phyloP scores from a whole-genome alignment of 2,888 invertebrate species.

The Acronicta aceris region DNA sequence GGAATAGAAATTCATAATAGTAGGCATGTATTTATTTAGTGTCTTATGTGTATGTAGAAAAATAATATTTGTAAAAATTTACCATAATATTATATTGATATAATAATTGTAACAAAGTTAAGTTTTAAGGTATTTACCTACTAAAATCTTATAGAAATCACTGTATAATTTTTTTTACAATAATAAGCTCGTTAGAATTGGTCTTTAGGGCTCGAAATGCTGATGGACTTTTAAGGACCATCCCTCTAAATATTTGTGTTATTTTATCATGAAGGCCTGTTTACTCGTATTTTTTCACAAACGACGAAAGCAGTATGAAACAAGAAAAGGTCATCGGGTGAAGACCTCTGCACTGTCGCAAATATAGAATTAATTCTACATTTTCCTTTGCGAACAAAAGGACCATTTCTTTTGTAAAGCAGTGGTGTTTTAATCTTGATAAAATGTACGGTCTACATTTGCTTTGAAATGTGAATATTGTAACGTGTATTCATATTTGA shows the following conservation, averaged over 20 bases:
- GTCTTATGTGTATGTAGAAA: no score
- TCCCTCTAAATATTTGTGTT: neutral
- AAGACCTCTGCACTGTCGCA: slow-evolving; percentile 22
- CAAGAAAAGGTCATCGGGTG: slow-evolving; percentile 29
- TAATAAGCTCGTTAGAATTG: no score
- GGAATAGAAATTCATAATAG: no score
- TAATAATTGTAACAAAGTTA: no score
- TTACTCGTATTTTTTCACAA: slow-evolving; percentile 2
- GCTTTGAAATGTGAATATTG: slow-evolving; percentile 36
- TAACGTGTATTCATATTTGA: slow-evolving; percentile 18
- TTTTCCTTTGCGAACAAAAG: slow-evolving; percentile 43
- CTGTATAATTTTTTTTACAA: no score
- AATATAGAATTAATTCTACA: slow-evolving; percentile 49
- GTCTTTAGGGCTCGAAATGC: neutral
- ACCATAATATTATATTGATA: no score
- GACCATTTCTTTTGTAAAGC: slow-evolving; percentile 42
- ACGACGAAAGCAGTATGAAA: slow-evolving; percentile 17
- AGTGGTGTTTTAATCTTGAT: slow-evolving; percentile 38
- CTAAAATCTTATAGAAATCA: no score
- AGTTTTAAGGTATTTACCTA: no score
- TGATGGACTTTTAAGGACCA: neutral
- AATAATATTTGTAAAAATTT: no score
- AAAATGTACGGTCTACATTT: slow-evolving; percentile 32
- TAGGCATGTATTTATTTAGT: no score
- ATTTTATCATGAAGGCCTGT: neutral